These are phyloP conservation scores for Augiades crinisus DNA, from an alignment of 2,888 invertebrate genomes.

Conservation along the genomic window DNA sequence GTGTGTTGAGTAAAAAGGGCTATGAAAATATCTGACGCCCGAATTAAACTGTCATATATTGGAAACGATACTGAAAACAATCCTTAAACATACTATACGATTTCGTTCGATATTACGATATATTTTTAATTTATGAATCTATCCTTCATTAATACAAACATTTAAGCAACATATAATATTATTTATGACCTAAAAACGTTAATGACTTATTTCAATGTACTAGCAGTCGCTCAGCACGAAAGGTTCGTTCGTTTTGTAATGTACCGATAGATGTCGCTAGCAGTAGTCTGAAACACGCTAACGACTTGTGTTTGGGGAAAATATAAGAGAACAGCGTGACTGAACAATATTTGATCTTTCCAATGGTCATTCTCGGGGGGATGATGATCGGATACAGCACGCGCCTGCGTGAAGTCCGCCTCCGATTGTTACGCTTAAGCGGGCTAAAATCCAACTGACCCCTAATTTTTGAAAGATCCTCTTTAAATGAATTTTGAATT, in stretches of 20 bases:
- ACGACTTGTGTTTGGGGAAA: neutral
- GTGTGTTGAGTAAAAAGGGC: too few species aligned
- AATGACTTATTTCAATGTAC: neutral
- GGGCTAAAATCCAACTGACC: constrained; percentile 72
- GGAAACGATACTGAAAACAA: too few species aligned
- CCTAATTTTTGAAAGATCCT: constrained; percentile 56
- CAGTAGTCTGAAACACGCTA: constrained; percentile 11
- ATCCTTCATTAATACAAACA: too few species aligned
- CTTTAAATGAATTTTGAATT: too few species aligned
- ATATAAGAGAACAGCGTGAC: neutral
- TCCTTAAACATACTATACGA: too few species aligned
- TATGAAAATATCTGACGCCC: too few species aligned
- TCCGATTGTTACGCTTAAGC: constrained; percentile 72
- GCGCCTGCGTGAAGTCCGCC: constrained; percentile 70
- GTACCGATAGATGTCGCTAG: constrained; percentile 20
- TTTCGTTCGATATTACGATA: too few species aligned
- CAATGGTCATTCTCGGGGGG: constrained; percentile 74
- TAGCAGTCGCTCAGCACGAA: neutral
- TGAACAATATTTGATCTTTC: constrained; percentile 58
- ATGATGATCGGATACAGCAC: constrained; percentile 70
- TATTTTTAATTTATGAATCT: too few species aligned
- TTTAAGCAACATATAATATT: neutral
- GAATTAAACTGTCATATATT: too few species aligned
- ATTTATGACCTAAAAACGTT: neutral
- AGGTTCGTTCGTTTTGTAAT: neutral